These are phyloP conservation scores for Lissonota sp. DNA, from an alignment of 2,888 invertebrate species.

Conservation along the genomic window DNA sequence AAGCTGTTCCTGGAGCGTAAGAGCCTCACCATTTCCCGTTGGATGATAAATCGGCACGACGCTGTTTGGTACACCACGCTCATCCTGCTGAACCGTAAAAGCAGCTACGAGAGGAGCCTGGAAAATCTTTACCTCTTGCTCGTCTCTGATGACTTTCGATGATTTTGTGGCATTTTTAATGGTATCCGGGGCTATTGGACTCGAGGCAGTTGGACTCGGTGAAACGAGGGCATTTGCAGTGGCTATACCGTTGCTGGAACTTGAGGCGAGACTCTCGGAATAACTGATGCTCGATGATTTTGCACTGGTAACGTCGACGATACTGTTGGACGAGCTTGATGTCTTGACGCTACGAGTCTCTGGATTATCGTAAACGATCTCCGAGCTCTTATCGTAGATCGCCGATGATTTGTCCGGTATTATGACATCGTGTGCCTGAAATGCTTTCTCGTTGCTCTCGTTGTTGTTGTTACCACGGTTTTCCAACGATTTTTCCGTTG, in stretches of 20 bases:
- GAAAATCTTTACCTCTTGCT: slow-evolving; percentile 90
- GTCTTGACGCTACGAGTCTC: slow-evolving; percentile 68
- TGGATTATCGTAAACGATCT: slow-evolving; percentile 69
- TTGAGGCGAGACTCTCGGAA: slow-evolving; percentile 74
- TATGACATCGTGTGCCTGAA: slow-evolving; percentile 69
- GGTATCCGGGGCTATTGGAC: slow-evolving; percentile 37
- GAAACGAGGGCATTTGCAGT: slow-evolving; percentile 73
- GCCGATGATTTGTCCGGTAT: slow-evolving; percentile 68
- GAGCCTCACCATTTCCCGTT: slow-evolving; percentile 77
- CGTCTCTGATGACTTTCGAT: slow-evolving; percentile 84
- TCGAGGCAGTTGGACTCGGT: slow-evolving; percentile 76
- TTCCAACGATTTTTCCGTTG: slow-evolving; percentile 31
- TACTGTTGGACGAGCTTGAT: slow-evolving; percentile 23
- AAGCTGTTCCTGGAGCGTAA: slow-evolving; percentile 83
- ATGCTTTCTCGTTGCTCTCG: slow-evolving; percentile 64
- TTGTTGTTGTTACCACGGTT: slow-evolving; percentile 6
- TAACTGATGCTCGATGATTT: slow-evolving; percentile 61
- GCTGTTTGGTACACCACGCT: slow-evolving; percentile 90
- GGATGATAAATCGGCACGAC: slow-evolving; percentile 90
- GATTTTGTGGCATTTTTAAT: slow-evolving; percentile 69
- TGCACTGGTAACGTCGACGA: slow-evolving; percentile 64
- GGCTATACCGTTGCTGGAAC: slow-evolving; percentile 77
- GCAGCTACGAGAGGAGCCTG: slow-evolving; percentile 93
- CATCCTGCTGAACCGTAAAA: slow-evolving; percentile 94
- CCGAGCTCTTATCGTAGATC: slow-evolving; percentile 67